Base-by-base conservation (phyloP, 2,888 invertebrate genomes). In the Andrena dorsata region DNA sequence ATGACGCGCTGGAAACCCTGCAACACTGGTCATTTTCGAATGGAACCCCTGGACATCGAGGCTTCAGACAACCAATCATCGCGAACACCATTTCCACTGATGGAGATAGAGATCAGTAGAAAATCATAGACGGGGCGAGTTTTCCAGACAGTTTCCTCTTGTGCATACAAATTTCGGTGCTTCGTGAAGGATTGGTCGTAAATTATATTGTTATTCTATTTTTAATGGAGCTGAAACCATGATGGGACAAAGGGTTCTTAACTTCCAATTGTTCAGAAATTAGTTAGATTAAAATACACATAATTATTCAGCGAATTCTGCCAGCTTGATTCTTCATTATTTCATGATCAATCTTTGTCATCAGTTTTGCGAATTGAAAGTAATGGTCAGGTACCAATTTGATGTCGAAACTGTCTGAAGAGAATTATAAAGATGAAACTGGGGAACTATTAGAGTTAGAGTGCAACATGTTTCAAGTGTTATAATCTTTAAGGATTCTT, bases 41-140 rank as follows among this genome's bases (percentile, higher is more conserved):
- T 76, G 80, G 87, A 86, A 85, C 53, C 87, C 87, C 86, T 84
- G 78, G 84, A 82, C 81, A 81, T 84, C 79, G 76, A 65, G 80
- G 71, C 69, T 75, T 73, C 73, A 13, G 47, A 61, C 79, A 78
- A 88, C 85, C 85, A 85, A 90, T 90, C 90, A 88, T 86, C 86
- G 76, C 80, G 65, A 68, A 77, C 85, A 76, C 78, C 65, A 71
- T 73, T 16, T 16, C 68, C 80, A 51, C 79, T 66, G 79, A 81
- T 63, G 47, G 30, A 58, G 90, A 91, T 91, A 90, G 88, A 74
- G 49, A 90, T 90, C 91, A 68, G 60, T 28, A 26, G 28, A 80
- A 74, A 80, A 63, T 76, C 47, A 75, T 76, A 69, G 73, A 78
- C 41, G 26, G 51, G 64, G 49, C 20, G 20, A 23, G n/a, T 76